Base-by-base conservation (phyloP, 2,888 invertebrate species). In the Brenthis hecate region DNA sequence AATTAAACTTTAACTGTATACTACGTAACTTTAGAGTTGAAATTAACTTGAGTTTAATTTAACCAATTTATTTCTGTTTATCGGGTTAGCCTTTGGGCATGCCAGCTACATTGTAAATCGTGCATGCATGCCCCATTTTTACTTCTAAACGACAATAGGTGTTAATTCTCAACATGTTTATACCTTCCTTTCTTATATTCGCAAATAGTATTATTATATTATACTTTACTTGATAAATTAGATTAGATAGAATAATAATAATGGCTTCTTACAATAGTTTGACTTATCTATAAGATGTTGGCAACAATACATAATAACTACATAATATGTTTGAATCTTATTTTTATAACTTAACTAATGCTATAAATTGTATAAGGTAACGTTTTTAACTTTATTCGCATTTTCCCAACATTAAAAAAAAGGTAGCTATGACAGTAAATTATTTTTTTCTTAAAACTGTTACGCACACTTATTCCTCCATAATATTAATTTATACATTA, bases 11-110 rank as follows among this genome's bases (percentile, higher is more conserved):
- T 67, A 69, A 73, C 77, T 72, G 70, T 77, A 73, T 56, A 58
- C 36, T 48, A 19, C 48, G 51, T 56, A 56, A 56, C 2, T 23
- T 57, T 77, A 76, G 74, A 76, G 74, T 75, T 57, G 65, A 71
- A 75, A 70, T 73, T 75, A 56, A 65, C 57, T 62, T 68, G 69
- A n/a, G n/a, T 63, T 54, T 55, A 66, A 54, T 57, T 70, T 68
- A 70, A 69, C 69, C 74, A 75, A 77, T 79, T 78, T 80, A 78
- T 80, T 78, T 78, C 73, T 72, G 75, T 79, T 79, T 79, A 79
- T 79, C 76, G 76, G 75, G 75, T 77, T 77, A 76, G 75, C 73
- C 72, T 73, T 70, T 74, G 75, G 77, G 72, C 75, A 74, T 75
- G 77, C 73, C 73, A 74, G 75, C 73, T 75, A 76, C 77, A 76